Percentiles rank a stretch among this genome's conserved stretches.
phyloP scores from a whole-genome alignment of 2,113 vertebrate genomes.

The Emydura subglobosa region DNA sequence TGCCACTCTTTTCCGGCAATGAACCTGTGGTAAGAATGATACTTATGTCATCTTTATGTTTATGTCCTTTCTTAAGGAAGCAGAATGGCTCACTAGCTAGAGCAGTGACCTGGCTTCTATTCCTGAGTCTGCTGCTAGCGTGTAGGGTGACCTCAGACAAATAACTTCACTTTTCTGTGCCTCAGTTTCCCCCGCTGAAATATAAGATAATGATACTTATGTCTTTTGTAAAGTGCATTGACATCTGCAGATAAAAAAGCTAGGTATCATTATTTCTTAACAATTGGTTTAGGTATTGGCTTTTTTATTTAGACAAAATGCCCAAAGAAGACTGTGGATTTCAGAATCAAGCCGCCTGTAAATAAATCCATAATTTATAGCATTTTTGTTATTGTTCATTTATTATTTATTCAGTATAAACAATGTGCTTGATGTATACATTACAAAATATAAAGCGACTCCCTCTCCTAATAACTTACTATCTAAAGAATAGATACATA shows the following conservation, averaged over 20 bases:
- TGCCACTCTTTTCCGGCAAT: constrained; percentile 84
- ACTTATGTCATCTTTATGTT: constrained; percentile 31
- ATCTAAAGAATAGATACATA: neutral
- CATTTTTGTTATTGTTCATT: neutral
- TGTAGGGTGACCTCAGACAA: neutral
- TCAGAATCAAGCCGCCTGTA: neutral
- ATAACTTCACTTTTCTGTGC: neutral
- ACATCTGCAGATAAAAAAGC: neutral
- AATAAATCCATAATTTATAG: neutral
- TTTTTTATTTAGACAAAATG: neutral
- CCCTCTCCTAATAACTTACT: neutral
- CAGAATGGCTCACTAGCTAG: neutral
- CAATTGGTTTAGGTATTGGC: neutral
- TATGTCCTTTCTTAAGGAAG: neutral
- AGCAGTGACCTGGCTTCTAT: neutral
- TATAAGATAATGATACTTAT: fast-evolving
- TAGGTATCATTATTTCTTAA: neutral
- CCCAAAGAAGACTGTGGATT: neutral
- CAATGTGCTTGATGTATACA: neutral
- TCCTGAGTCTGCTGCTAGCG: neutral
- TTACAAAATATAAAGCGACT: neutral
- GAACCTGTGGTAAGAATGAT: constrained; percentile 81
- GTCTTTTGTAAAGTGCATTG: neutral
- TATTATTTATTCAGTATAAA: neutral
- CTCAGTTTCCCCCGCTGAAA: neutral